Evolutionary conservation across 2,113 vertebrate species (phyloP), one percentile per base, ranked within the genome.

Genomic region (Mirounga angustirostris): DNA sequence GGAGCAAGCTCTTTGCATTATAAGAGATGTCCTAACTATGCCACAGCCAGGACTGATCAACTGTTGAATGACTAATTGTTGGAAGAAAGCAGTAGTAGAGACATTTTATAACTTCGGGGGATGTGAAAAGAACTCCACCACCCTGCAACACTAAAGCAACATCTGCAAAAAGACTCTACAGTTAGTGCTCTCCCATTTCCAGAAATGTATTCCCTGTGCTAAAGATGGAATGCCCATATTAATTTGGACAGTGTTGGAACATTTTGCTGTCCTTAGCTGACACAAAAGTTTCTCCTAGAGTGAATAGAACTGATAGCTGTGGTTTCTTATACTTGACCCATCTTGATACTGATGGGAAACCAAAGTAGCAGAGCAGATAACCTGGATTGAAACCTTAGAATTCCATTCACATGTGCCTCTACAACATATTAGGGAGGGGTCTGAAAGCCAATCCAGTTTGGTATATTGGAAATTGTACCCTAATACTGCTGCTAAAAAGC

Each of bases 101-200:
- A 2, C 11, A 46, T 93, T 88, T 90, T 91, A 36, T 89, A 92
- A 82, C 24, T 36, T 85, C 14, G 58, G 74, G 80, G 56, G 21
- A 92, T 90, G 59, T 92, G 84, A 92, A 81, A 78, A 85, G 80
- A 92, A 89, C 7, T 82, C 26, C 59, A 76, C 40, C 28, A 50
- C 40, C 65, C 85, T 73, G 59, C 6, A 59, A 89, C 65, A 59
- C 65, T 46, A 50, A 52, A 89, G 26, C n/a, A 59, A 14, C 14
- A 87, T 71, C 52, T 93, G 58, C 3, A 80, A 96, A 59, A 87
- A 28, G 15, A 43, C 46, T 56, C 21, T 19, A 56, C 5, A 46
- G n/a, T 63, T 50, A 65, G 28, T 10, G 15, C 15, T 61, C 12
- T 61, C 28, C 89, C 59, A 24, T 71, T 93, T 91, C 76, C 24